Evolutionary conservation across 1,140 invertebrate species (phyloP), one percentile per base, ranked within the genome.

Genomic region (Antheraea pernyi): DNA sequence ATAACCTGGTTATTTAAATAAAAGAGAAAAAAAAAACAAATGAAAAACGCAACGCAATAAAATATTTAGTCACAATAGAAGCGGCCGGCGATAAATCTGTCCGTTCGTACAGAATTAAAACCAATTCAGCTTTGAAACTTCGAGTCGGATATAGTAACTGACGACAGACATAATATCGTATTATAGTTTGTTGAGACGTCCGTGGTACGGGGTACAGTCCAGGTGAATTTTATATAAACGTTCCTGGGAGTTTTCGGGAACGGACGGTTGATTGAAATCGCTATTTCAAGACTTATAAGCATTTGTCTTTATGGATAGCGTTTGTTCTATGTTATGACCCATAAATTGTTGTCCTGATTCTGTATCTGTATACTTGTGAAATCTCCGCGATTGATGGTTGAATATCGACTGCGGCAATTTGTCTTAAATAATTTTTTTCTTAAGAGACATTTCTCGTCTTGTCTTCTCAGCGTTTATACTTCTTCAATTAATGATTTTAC

Each of bases 51-150:
- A 79, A 71, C 72, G 86, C 83, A 84, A 84, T 79, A 82, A 80
- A 78, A 80, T 81, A 72, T 81, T 76, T 68, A 79, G 79, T 80
- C 82, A 86, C 84, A 86, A 86, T 86, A 71, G 76, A 77, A 71
- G 60, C 19, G 53, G 19, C 22, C 10, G 19, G 22, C 69, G 68
- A 75, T 89, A 87, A 86, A 89, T 89, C 85, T 86, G 81, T 86
- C 79, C 30, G 16, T 46, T 37, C 37, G 65, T 64, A 74, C 68
- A 30, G 78, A 78, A 84, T 84, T 83, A 85, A 84, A 82, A 82
- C 70, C 74, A 71, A 81, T 79, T 68, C 77, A 67, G 68, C 76
- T 63, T 67, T 72, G 76, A 78, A 79, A 78, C 79, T 71, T 73
- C 72, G 63, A 77, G 30, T 72, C 70, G 58, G 71, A 72, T 76